These are phyloP conservation scores for Drosophila santomea DNA, from an alignment of 1,140 invertebrate genomes.

Conservation along the genomic window DNA sequence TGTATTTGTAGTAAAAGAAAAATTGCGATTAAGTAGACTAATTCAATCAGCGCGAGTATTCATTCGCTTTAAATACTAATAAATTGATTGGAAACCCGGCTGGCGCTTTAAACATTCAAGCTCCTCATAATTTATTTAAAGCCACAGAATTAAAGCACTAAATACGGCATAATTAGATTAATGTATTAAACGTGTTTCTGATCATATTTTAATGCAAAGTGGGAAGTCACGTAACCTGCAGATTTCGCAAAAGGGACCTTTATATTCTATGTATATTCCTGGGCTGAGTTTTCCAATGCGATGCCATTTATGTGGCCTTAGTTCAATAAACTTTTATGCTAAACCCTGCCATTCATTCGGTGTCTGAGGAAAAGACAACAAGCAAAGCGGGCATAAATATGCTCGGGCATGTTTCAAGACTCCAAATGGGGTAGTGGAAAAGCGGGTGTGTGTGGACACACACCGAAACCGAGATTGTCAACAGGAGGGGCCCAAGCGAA, in stretches of 20 bases:
- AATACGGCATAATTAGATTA: not conserved
- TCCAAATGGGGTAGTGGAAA: conserved; percentile 18
- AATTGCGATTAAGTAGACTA: conserved; percentile 49
- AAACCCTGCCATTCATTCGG: conserved; percentile 65
- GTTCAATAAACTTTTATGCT: conserved; percentile 83
- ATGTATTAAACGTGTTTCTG: no score
- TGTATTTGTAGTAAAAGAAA: conserved; percentile 30
- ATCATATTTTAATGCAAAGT: not conserved
- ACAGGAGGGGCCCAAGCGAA: conserved; percentile 77
- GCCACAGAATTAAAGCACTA: not conserved
- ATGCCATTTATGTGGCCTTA: conserved; percentile 49
- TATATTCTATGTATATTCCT: not conserved
- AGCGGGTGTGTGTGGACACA: conserved; percentile 45
- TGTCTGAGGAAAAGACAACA: conserved; percentile 21
- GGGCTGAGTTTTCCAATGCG: conserved; percentile 3
- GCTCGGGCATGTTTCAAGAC: conserved; percentile 63
- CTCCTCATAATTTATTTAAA: not conserved
- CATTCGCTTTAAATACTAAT: conserved; percentile 12
- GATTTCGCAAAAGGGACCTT: conserved; percentile 3
- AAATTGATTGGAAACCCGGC: conserved; percentile 8
- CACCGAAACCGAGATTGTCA: conserved; percentile 82
- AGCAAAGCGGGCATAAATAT: conserved; percentile 63
- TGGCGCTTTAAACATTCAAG: not conserved
- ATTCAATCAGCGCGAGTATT: conserved; percentile 37
- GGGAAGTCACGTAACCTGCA: not conserved